phyloP scores from a whole-genome alignment of 2,113 vertebrate genomes.

The Megalops atlanticus region DNA sequence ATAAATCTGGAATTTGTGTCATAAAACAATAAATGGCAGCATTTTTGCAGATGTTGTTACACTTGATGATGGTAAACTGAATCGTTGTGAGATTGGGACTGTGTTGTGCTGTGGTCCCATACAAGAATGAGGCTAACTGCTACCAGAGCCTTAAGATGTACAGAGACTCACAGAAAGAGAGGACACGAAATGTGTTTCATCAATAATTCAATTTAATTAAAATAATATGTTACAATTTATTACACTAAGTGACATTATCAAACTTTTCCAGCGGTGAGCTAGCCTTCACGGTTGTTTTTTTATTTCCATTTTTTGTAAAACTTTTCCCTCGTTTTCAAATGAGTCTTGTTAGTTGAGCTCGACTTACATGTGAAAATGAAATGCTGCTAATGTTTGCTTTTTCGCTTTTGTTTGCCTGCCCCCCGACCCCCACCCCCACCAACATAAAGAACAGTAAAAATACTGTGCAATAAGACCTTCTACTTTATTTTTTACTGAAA shows the following conservation, averaged over 20 bases:
- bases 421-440: background rate
- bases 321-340: background rate
- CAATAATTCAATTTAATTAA: constrained; percentile 95
- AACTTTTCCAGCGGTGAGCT: constrained; percentile 43
- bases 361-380: constrained; percentile 51
- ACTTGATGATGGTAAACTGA: too few relatives aligned
- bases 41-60: too few relatives aligned
- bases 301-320: constrained; percentile 28
- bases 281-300: background rate
- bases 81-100: too few relatives aligned
- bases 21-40: too few relatives aligned
- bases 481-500: constrained; percentile 46
- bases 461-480: constrained; percentile 36
- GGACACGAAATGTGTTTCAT: constrained; percentile 52
- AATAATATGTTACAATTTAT: constrained; percentile 96
- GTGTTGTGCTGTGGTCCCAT: too few relatives aligned
- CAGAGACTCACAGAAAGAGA: background rate
- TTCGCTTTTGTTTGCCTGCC: constrained; percentile 46
- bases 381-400: constrained; percentile 48
- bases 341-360: constrained; percentile 6
- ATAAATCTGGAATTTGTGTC: too few relatives aligned
- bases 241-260: constrained; percentile 82
- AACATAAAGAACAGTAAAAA: constrained; percentile 31
- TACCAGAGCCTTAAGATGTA: too few relatives aligned
- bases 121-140: too few relatives aligned